Evolutionary conservation across 2,888 invertebrate species (phyloP), one percentile per base, ranked within the genome.

Genomic region (Neocrepidodera transversa): DNA sequence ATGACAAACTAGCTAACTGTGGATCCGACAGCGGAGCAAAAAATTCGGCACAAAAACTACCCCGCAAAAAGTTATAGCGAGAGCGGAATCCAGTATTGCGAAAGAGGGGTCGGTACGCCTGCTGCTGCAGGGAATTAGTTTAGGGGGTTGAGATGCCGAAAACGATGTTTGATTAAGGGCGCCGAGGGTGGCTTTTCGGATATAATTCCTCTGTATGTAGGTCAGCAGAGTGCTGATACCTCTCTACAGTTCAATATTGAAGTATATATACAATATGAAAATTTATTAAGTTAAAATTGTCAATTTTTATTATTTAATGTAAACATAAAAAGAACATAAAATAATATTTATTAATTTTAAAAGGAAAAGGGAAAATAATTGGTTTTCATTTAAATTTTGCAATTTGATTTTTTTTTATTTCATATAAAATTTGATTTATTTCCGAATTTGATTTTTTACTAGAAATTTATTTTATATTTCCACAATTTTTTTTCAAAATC

Each of bases 1-100:
- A 79, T 79, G 79, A 79, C 79, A 79, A 79, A 79, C 79, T 79
- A 79, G 79, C 79, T 79, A 79, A 79, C 79, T 79, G 79, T 79
- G 79, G 79, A 78, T 79, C 79, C 78, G 79, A 79, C 79, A 79
- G 75, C 74, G 72, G 65, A 66, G 69, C 74, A 76, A 77, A 77
- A 77, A 76, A 71, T 74, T 64, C 62, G 64, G 63, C 66, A 70
- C 74, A 76, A 77, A 77, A 78, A 78, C 73, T 71, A 64, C 57
- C 68, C 66, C 58, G 63, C 67, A 71, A 71, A 71, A 71, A 69
- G 66, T 69, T 61, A 59, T 62, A 65, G 64, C 59, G 63, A 55
- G 62, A 68, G 59, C 55, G 68, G 67, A 66, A 66, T 62, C 60
- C 66, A 62, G 66, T 61, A 63, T 64, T 66, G 66, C 66, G 59